phyloP scores from a whole-genome alignment of 1,140 invertebrate genomes.

The Hypsibius dujardini region DNA sequence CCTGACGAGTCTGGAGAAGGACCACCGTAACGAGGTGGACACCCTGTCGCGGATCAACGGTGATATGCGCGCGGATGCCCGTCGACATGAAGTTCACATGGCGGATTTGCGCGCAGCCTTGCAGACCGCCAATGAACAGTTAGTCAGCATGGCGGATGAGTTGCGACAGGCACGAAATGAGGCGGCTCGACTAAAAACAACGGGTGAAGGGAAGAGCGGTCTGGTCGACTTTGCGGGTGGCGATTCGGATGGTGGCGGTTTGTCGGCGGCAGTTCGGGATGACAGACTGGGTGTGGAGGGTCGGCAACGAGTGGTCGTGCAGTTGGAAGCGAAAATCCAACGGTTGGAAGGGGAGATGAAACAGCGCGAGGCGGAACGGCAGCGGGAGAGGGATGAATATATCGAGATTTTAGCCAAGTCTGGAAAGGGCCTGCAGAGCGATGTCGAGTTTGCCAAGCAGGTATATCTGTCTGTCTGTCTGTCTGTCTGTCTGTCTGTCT shows the following conservation, averaged over 20 bases:
- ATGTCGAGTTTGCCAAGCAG: background rate
- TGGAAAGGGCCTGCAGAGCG: background rate
- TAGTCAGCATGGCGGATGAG: background rate
- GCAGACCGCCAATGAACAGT: background rate
- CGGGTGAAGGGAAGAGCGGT: too few species aligned
- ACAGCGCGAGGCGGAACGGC: conserved; percentile 46
- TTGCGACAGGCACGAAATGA: background rate
- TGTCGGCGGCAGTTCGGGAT: too few species aligned
- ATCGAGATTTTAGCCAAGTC: too few species aligned
- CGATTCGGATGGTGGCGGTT: too few species aligned
- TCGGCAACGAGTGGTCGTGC: too few species aligned
- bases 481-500: too few species aligned
- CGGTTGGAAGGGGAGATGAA: conserved; percentile 75
- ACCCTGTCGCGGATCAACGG: background rate
- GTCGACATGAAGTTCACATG: background rate
- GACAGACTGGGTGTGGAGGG: too few species aligned
- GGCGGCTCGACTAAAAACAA: background rate
- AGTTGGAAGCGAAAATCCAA: too few species aligned
- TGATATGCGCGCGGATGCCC: background rate
- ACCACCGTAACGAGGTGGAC: background rate
- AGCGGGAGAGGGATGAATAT: too few species aligned
- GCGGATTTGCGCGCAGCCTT: background rate
- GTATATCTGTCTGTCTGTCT: too few species aligned
- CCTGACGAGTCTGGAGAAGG: background rate
- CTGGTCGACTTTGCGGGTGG: too few species aligned